A percentile compares a stretch with the other conserved stretches of the same genome.
These are phyloP conservation scores for Diceros bicornis DNA, from an alignment of 2,797 vertebrate species.

Conservation along the genomic window DNA sequence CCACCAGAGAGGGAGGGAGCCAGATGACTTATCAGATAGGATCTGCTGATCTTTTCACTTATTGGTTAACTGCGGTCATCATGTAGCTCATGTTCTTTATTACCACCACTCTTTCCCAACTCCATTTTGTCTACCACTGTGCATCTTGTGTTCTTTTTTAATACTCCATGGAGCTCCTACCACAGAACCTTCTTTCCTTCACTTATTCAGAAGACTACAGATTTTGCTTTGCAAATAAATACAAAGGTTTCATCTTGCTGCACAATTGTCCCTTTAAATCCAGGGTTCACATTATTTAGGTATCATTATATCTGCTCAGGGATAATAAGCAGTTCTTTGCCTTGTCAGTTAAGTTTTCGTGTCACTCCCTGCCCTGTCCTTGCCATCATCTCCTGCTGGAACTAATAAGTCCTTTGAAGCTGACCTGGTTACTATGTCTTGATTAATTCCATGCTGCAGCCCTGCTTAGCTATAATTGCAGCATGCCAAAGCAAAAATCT, in stretches of 20 bases:
- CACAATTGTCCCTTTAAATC: background rate
- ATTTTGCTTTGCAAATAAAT: conserved; percentile 34
- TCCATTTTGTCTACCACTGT: background rate
- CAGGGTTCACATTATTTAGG: background rate
- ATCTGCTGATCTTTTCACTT: background rate
- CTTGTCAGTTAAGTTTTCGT: background rate
- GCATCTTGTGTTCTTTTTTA: background rate
- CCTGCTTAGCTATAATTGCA: conserved; percentile 77
- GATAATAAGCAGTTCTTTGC: background rate
- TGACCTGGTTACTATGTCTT: conserved; percentile 77
- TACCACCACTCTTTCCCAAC: background rate
- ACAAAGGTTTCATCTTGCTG: conserved; percentile 10
- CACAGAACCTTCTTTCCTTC: background rate
- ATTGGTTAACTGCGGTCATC: background rate
- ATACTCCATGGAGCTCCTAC: background rate
- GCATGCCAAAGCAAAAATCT: conserved; percentile 73
- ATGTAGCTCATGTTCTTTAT: background rate
- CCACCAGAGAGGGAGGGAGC: background rate
- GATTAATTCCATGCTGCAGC: conserved; percentile 80
- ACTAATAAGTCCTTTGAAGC: conserved; percentile 70
- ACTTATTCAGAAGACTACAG: background rate
- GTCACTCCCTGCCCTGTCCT: background rate
- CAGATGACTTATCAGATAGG: background rate
- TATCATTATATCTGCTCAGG: background rate
- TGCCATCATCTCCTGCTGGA: conserved; percentile 1